These are phyloP conservation scores for Dipodomys merriami DNA, from an alignment of 2,113 vertebrate species.

Conservation along the genomic window DNA sequence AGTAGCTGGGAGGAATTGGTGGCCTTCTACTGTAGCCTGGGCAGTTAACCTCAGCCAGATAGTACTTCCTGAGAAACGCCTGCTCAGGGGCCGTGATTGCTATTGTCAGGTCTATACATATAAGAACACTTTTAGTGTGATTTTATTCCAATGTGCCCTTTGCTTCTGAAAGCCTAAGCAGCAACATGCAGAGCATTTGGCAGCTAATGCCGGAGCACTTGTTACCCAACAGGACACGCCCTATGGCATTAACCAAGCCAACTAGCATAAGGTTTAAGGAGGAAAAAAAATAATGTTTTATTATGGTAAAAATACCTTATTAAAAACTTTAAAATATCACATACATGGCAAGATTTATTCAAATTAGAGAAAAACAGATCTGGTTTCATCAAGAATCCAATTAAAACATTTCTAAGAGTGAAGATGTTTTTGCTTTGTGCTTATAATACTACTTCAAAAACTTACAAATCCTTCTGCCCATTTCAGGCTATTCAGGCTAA, in stretches of 20 bases:
- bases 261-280: background rate
- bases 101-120: slow-evolving; percentile 52
- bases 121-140: slow-evolving; percentile 37
- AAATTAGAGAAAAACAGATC: background rate
- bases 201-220: slow-evolving; percentile 24
- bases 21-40: slow-evolving; percentile 45
- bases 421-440: background rate
- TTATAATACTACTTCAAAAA: background rate
- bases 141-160: slow-evolving; percentile 69
- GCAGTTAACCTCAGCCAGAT: slow-evolving; percentile 58
- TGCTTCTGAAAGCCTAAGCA: slow-evolving; percentile 55
- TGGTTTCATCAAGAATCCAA: background rate
- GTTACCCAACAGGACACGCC: background rate
- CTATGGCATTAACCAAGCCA: slow-evolving; percentile 42
- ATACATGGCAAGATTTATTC: background rate
- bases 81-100: slow-evolving; percentile 2
- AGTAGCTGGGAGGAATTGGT: slow-evolving; percentile 49
- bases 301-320: background rate
- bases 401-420: slow-evolving; percentile 24
- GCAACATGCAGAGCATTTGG: background rate
- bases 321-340: slow-evolving; percentile 38
- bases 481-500: slow-evolving; percentile 1
- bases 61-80: slow-evolving; percentile 35
- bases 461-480: background rate
- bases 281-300: slow-evolving; percentile 45